A percentile compares a stretch with the other conserved stretches of the same genome.
These are phyloP conservation scores for Perdita meconis DNA, from an alignment of 2,888 invertebrate genomes.

Conservation along the genomic window DNA sequence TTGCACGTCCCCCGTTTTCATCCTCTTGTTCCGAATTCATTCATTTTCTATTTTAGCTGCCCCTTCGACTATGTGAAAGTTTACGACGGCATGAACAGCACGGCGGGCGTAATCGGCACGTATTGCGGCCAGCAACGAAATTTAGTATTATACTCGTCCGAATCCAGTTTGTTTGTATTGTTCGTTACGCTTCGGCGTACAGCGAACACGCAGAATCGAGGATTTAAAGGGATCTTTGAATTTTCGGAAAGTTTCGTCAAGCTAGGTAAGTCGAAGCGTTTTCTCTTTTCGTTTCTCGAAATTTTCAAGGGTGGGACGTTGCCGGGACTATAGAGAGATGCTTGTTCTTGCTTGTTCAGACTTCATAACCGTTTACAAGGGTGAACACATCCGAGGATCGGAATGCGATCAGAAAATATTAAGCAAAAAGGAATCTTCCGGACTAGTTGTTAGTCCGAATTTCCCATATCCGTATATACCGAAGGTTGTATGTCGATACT, in stretches of 20 bases:
- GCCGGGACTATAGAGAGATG: constrained; percentile 11
- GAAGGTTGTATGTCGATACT: constrained; percentile 98
- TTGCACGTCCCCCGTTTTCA: too few relatives aligned
- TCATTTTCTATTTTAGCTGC: constrained; percentile 88
- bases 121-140: constrained; percentile 99
- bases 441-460: constrained; percentile 97
- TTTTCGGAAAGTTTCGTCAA: constrained; percentile 99
- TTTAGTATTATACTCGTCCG: constrained; percentile 97
- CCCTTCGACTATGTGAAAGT: constrained; percentile 99
- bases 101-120: constrained; percentile 96
- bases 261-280: constrained; percentile 89
- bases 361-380: constrained; percentile 96
- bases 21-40: too few relatives aligned
- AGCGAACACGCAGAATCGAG: constrained; percentile 98
- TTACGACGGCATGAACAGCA: constrained; percentile 96
- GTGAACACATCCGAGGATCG: constrained; percentile 97
- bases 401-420: constrained; percentile 99
- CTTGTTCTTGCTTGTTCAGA: constrained; percentile 85
- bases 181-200: constrained; percentile 96
- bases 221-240: constrained; percentile 99
- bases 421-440: constrained; percentile 96
- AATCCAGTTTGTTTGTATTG: constrained; percentile 94
- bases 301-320: too few relatives aligned
- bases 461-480: constrained; percentile 98
- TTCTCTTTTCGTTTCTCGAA: not conserved